phyloP scores from a whole-genome alignment of 2,797 vertebrate species.

The Catamblyrhynchus diadema region DNA sequence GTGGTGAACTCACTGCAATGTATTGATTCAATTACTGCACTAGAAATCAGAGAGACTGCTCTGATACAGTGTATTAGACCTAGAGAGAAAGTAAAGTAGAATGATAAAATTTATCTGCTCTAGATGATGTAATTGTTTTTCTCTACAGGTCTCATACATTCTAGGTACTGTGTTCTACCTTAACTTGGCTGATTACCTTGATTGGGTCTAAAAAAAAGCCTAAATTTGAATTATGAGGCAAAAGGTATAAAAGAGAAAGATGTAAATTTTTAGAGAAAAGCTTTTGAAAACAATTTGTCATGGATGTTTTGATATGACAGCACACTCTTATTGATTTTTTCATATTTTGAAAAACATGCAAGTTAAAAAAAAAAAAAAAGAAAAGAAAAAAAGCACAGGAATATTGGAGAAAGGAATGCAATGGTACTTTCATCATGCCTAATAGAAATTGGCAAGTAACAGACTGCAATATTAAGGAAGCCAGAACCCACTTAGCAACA shows the following conservation, averaged over 20 bases:
- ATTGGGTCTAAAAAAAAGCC: background rate
- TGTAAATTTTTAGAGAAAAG: background rate
- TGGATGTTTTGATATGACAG: background rate
- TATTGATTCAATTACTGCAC: background rate
- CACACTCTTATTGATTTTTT: background rate
- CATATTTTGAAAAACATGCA: background rate
- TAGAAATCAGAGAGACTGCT: background rate
- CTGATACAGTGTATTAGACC: background rate
- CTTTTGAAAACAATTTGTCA: background rate
- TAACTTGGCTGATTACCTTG: background rate
- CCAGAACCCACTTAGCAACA: conserved; percentile 40
- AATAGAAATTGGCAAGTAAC: conserved; percentile 22
- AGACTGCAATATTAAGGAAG: background rate
- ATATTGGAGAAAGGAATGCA: background rate
- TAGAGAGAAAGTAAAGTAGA: background rate
- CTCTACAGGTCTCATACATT: background rate
- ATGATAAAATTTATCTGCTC: background rate
- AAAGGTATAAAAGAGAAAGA: background rate
- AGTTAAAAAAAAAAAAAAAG: background rate
- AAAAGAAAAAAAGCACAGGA: background rate
- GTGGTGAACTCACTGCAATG: background rate
- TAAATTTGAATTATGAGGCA: background rate
- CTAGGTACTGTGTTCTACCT: background rate
- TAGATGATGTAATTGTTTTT: background rate
- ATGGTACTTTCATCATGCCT: background rate